A percentile compares a stretch with the other conserved stretches of the same genome.
phyloP scores from a whole-genome alignment of 2,888 invertebrate species.

The Germaria angustata region DNA sequence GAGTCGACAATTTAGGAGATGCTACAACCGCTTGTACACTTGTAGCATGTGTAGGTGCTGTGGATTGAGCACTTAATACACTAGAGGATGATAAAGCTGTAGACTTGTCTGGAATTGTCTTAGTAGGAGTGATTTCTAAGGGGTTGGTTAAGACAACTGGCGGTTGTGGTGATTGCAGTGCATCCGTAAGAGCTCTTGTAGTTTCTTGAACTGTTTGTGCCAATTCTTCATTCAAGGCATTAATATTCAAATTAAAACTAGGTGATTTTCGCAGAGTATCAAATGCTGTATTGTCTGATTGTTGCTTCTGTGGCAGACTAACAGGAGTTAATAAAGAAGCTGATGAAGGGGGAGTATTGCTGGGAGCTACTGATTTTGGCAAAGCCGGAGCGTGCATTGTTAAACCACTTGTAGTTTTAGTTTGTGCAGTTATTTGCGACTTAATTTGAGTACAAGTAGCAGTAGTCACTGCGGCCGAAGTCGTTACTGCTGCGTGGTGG shows the following conservation, averaged over 20 bases:
- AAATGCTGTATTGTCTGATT: slow-evolving; percentile 78
- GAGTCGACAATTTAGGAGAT: slow-evolving; percentile 57
- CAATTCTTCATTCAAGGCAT: slow-evolving; percentile 77
- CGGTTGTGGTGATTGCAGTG: slow-evolving; percentile 69
- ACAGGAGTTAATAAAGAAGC: slow-evolving; percentile 35
- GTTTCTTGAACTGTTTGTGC: slow-evolving; percentile 79
- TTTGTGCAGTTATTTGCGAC: slow-evolving; percentile 15
- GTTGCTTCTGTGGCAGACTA: slow-evolving; percentile 63
- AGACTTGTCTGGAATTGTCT: slow-evolving; percentile 12
- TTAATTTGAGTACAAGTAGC: slow-evolving; percentile 25
- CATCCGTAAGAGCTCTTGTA: slow-evolving; percentile 75
- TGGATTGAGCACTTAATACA: slow-evolving; percentile 25
- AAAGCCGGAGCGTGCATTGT: slow-evolving; percentile 58
- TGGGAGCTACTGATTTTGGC: slow-evolving; percentile 55
- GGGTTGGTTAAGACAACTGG: slow-evolving; percentile 55
- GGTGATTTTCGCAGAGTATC: slow-evolving; percentile 79
- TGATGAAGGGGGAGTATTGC: slow-evolving; percentile 47
- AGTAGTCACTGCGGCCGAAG: slow-evolving; percentile 19
- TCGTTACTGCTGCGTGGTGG: slow-evolving; percentile 38
- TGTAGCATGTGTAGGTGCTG: slow-evolving; percentile 20
- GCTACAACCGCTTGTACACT: slow-evolving; percentile 19
- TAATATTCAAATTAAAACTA: slow-evolving; percentile 78
- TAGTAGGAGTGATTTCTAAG: slow-evolving; percentile 46
- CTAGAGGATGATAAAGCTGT: slow-evolving; percentile 8
- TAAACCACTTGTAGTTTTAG: slow-evolving; percentile 37